phyloP scores from a whole-genome alignment of 2,797 vertebrate genomes.

The Carcharodon carcharias region DNA sequence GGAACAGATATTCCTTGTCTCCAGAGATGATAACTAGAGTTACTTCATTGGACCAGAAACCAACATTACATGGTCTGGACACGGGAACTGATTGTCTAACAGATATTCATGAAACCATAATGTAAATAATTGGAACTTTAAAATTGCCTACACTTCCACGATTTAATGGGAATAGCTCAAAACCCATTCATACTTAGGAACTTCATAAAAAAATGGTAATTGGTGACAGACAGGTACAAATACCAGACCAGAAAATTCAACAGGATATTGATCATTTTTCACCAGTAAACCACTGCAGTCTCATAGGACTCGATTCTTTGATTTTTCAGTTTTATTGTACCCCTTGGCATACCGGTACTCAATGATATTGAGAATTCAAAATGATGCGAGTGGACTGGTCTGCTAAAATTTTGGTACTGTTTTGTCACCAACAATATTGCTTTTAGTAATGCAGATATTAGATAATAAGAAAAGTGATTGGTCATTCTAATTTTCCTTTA shows the following conservation, averaged over 20 bases:
- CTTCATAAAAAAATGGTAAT: not conserved
- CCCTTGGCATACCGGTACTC: not conserved
- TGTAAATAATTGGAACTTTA: constrained; percentile 29
- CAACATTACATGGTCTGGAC: constrained; percentile 68
- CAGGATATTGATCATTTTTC: not conserved
- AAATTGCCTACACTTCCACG: not conserved
- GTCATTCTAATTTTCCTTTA: constrained; percentile 13
- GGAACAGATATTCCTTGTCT: constrained; percentile 74
- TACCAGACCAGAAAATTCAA: not conserved
- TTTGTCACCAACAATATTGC: constrained; percentile 22
- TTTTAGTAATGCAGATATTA: constrained; percentile 30
- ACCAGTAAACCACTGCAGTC: not conserved
- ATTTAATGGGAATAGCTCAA: not conserved
- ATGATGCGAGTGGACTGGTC: not conserved
- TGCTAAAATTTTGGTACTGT: not conserved
- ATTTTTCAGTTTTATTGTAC: not conserved
- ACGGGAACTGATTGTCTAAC: constrained; percentile 77
- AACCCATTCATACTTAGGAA: not conserved
- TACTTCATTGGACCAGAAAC: constrained; percentile 75
- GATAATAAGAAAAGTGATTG: constrained; percentile 8
- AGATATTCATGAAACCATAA: constrained; percentile 55
- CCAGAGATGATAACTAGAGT: constrained; percentile 77
- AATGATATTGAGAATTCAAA: not conserved
- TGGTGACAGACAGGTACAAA: constrained; percentile 9
- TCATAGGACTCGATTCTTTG: not conserved